Percentiles rank a stretch among this genome's conserved stretches.
phyloP scores from a whole-genome alignment of 2,888 invertebrate species.

The Agrochola lota region DNA sequence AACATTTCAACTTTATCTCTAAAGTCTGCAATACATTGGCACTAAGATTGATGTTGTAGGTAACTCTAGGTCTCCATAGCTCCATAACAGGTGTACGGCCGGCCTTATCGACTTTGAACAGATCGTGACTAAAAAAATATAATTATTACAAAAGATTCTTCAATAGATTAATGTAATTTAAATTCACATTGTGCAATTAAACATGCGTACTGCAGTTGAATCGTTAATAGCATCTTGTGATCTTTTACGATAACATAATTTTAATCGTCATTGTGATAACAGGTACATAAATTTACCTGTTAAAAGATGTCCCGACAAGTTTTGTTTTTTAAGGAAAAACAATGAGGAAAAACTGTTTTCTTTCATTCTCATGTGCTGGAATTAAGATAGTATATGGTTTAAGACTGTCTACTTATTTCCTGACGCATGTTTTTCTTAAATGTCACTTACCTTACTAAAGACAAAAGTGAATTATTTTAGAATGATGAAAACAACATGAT shows the following conservation, averaged over 20 bases:
- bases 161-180: constrained; percentile 13
- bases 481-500: neutral
- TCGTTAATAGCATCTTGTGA: neutral
- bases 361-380: no score
- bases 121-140: neutral
- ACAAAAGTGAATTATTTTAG: neutral
- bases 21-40: no score
- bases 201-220: neutral
- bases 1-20: no score
- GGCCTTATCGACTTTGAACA: neutral
- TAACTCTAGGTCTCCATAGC: no score
- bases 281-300: neutral
- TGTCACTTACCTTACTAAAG: no score
- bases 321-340: neutral
- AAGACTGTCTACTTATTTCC: no score
- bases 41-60: no score
- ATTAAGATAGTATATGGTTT: no score
- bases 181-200: constrained; percentile 12
- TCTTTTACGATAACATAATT: constrained; percentile 5
- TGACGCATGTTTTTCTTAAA: no score
- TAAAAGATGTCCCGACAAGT: neutral
- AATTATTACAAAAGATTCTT: constrained; percentile 3
- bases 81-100: no score
- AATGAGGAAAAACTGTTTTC: no score
- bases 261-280: neutral